These are phyloP conservation scores for Mantis religiosa DNA, from an alignment of 2,888 invertebrate species.

Conservation along the genomic window DNA sequence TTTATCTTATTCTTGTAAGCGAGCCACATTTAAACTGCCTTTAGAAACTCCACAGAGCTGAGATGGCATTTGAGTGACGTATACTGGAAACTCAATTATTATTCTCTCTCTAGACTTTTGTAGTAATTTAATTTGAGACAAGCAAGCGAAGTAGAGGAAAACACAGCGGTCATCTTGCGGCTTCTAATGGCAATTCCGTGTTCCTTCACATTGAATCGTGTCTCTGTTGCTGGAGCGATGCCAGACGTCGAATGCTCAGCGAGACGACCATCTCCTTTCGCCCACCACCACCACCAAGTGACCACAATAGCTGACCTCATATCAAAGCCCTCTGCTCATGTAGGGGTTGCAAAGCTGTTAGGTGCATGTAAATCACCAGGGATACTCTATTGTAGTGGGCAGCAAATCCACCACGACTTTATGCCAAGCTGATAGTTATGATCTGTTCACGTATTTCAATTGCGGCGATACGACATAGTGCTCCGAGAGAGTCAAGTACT, in stretches of 20 bases:
- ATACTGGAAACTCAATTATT: not conserved
- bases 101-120: not conserved
- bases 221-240: not conserved
- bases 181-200: slow-evolving; percentile 7
- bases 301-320: not conserved
- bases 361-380: not conserved
- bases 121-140: not conserved
- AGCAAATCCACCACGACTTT: not conserved
- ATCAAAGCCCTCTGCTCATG: not conserved
- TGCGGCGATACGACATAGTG: too few relatives aligned
- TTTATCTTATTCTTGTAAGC: too few relatives aligned
- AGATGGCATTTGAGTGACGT: not conserved
- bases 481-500: too few relatives aligned
- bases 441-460: too few relatives aligned
- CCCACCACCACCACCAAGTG: not conserved
- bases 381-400: not conserved
- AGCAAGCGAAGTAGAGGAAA: not conserved
- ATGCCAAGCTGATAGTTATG: not conserved
- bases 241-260: not conserved
- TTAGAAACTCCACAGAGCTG: not conserved
- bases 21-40: too few relatives aligned
- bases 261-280: not conserved
- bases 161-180: not conserved
- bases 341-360: not conserved
- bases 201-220: not conserved